Base-by-base conservation (phyloP, 2,888 invertebrate genomes). In the Hirtodrosophila histrioides region DNA sequence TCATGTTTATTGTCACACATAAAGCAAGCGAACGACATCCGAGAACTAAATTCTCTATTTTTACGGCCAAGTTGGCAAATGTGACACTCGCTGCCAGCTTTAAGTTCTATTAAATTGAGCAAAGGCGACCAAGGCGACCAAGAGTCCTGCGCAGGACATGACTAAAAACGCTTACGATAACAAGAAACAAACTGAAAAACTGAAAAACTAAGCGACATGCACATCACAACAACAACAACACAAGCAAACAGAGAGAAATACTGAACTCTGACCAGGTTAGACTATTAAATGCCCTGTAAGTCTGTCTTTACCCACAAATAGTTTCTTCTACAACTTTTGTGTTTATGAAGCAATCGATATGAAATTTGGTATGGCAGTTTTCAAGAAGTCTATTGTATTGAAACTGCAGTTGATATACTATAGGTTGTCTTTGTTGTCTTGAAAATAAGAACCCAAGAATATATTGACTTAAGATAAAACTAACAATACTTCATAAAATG, bases 1-100 rank as follows among this genome's bases (percentile, higher is more conserved):
- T 83, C 83, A 84, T 84, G 86, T 86, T 86, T 86, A 83, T 86
- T 84, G 83, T 86, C 83, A 84, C 84, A 84, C 84, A 81, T 84
- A 86, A 86, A 83, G 83, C 75, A 72, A 68, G 41, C 46, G 54
- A 71, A 60, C 66, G 40, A 43, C 57, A 49, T 40, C 64, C 54
- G 55, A 62, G 40, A 68, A 74, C 64, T 65, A 74, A 74, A 69
- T 69, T 65, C 61, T 40, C 56, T 64, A 82, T 79, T 85, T 85
- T 83, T 85, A 83, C 70, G 86, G 79, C 68, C 79, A 85, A 85
- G 66, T 77, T 82, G 77, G 82, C 69, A 73, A 78, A 75, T 81
- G 75, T 73, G 68, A 66, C 55, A 54, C 64, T 43, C 48, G 51
- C 46, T 53, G 65, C 45, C 74, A 71, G 76, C 79, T 85, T 82